Conservation (phyloP, 1,140 invertebrate genomes). For the Vanessa tameamea region DNA sequence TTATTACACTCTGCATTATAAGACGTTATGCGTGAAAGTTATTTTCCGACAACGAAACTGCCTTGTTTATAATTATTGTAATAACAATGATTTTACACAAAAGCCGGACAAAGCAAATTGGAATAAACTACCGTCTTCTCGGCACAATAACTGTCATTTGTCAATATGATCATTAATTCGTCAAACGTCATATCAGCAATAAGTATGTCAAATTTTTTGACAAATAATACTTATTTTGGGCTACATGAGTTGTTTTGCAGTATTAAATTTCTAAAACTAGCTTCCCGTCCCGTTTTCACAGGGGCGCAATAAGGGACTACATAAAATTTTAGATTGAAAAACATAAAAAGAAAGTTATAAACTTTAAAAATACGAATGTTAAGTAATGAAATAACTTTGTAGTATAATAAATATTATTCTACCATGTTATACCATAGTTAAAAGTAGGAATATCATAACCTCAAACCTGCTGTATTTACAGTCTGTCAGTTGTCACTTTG, state of each 20-base stretch:
- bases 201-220: background rate
- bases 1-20: conserved; percentile 96
- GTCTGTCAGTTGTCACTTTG: background rate
- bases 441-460: background rate
- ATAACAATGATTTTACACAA: conserved; percentile 26
- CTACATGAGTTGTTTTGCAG: no score
- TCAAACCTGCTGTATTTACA: background rate
- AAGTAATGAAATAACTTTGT: background rate
- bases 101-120: conserved; percentile 38
- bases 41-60: conserved; percentile 7
- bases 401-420: background rate
- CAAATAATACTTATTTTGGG: no score
- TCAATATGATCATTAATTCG: conserved; percentile 4
- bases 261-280: no score
- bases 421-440: background rate
- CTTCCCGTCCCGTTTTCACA: no score
- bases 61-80: conserved; percentile 15
- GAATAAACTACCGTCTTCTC: conserved; percentile 14
- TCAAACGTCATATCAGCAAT: background rate
- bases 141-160: conserved; percentile 17
- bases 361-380: no score
- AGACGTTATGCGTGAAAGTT: background rate
- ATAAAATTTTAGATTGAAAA: no score
- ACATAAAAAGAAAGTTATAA: no score
- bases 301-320: no score